Percentiles rank a stretch among this genome's conserved stretches.
Evolutionary conservation across 2,888 invertebrate species (phyloP).

Genomic region (Lacanobia oleracea): DNA sequence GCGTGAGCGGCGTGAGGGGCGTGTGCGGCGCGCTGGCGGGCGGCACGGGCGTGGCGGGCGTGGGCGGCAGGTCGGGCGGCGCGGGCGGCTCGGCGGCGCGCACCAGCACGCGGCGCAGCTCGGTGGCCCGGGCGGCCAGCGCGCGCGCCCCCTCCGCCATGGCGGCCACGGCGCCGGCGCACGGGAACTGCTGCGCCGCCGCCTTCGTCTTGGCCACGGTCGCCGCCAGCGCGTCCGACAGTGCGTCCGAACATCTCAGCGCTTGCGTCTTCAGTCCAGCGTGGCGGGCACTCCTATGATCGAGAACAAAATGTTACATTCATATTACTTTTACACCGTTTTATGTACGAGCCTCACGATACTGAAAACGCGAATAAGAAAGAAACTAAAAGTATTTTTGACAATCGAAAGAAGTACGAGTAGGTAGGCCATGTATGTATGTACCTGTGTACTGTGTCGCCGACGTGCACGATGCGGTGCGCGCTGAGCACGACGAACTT

Average conservation of each 20-base stretch:
- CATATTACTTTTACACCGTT: too few relatives aligned
- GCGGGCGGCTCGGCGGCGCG: constrained; percentile 91
- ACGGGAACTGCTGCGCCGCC: constrained; percentile 97
- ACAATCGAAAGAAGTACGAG: too few relatives aligned
- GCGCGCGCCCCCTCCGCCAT: constrained; percentile 98
- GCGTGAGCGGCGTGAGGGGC: constrained; percentile 79
- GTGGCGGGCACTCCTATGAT: constrained; percentile 93
- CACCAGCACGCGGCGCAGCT: constrained; percentile 94
- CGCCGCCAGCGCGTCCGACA: constrained; percentile 95
- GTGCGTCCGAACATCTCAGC: constrained; percentile 94
- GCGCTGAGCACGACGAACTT: constrained; percentile 98
- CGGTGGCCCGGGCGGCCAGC: constrained; percentile 95
- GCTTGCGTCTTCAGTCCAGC: constrained; percentile 94
- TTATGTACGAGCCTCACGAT: neutral
- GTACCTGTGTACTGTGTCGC: constrained; percentile 97
- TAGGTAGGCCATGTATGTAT: too few relatives aligned
- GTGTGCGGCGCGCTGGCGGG: constrained; percentile 81
- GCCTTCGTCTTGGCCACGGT: constrained; percentile 97
- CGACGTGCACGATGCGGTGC: constrained; percentile 98
- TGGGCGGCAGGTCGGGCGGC: constrained; percentile 75
- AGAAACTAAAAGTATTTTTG: neutral
- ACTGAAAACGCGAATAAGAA: neutral
- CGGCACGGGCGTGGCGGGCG: constrained; percentile 80
- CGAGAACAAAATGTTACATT: neutral
- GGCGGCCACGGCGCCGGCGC: constrained; percentile 96